Base-by-base conservation (phyloP, 2,888 invertebrate genomes). In the Acronicta psi region DNA sequence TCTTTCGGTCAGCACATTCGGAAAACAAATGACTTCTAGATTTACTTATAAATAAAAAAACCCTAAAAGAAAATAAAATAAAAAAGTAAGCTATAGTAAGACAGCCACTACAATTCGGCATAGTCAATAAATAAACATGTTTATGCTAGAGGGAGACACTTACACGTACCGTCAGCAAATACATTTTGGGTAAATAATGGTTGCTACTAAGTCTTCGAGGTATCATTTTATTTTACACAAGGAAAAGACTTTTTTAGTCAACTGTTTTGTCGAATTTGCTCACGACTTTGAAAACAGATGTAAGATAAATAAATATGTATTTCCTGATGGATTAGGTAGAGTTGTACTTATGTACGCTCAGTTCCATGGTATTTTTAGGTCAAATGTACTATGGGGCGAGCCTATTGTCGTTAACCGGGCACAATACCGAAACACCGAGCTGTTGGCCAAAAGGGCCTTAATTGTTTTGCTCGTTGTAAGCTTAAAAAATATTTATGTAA, bases 61-160 rank as follows among this genome's bases (percentile, higher is more conserved):
- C 31, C 10, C 11, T 14, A 17, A 31, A 29, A 51, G 14, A 41
- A 1, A 42, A 52, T 62, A 56, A 43, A 51, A 46, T 16, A 41
- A 51, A 55, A 43, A 29, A 31, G 17, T 13, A 51, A 38, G 10
- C 17, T 3, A 17, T 42, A 52, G n/a, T 42, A 29, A 47, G 16
- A 62, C 45, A 57, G 14, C 36, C 38, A 47, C 50, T 44, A 53
- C n/a, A 40, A 42, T 62, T 42, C 34, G 11, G 43, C 7, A 41
- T 51, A 47, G 42, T 51, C 57, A 44, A 61, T 70, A 75, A 76
- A 70, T 69, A 68, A 59, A 68, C 64, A 59, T 76, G 70, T 75
- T 75, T 75, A 70, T 65, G 44, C 46, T 41, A 56, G 44, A 55
- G 42, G 25, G 17, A 38, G 37, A 46, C 58, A 67, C 67, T 73